Percentiles rank a stretch among this genome's conserved stretches.
phyloP scores from a whole-genome alignment of 2,888 invertebrate genomes.

The Euplexia lucipara region DNA sequence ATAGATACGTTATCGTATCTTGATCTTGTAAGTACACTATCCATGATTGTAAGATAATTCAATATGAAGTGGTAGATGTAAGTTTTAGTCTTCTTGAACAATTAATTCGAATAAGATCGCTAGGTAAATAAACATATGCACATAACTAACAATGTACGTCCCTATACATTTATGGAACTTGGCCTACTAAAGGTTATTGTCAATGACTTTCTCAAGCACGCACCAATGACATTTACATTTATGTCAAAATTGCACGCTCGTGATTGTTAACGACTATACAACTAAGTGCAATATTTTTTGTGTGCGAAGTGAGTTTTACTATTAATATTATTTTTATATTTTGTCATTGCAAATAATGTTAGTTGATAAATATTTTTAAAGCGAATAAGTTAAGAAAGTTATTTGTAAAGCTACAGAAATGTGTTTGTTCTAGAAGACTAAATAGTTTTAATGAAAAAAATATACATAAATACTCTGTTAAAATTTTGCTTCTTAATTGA shows the following conservation, averaged over 20 bases:
- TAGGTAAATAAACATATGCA: constrained; percentile 28
- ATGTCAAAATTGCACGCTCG: neutral
- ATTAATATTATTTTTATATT: constrained; percentile 57
- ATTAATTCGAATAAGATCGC: constrained; percentile 34
- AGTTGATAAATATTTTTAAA: constrained; percentile 46
- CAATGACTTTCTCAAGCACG: neutral
- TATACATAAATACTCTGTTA: constrained; percentile 80
- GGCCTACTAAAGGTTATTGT: constrained; percentile 11
- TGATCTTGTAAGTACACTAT: constrained; percentile 27
- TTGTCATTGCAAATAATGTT: constrained; percentile 54
- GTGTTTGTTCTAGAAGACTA: constrained; percentile 82
- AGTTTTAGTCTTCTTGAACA: constrained; percentile 80
- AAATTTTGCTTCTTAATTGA: constrained; percentile 57
- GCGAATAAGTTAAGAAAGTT: constrained; percentile 36
- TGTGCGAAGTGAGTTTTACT: constrained; percentile 40
- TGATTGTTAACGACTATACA: neutral
- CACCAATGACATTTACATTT: neutral
- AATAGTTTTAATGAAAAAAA: constrained; percentile 73
- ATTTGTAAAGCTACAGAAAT: constrained; percentile 41
- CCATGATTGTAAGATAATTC: constrained; percentile 69
- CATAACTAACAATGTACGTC: constrained; percentile 20
- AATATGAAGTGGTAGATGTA: constrained; percentile 70
- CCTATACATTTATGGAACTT: constrained; percentile 8
- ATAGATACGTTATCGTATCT: constrained; percentile 27
- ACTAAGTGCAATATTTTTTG: constrained; percentile 55